Conservation (phyloP, 1,140 invertebrate species). For the Neelides sp. region DNA sequence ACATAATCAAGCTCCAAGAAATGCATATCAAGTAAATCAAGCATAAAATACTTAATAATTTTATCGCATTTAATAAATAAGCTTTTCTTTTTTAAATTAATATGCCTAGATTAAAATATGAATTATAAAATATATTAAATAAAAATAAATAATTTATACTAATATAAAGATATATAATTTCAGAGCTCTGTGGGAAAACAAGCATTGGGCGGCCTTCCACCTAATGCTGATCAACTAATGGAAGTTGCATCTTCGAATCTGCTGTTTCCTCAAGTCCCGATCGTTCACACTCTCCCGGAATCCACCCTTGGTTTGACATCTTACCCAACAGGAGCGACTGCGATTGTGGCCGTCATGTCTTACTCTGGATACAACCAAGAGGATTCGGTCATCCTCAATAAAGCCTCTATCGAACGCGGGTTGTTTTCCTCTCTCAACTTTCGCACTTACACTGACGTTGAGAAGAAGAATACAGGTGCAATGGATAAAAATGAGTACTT, state of each 20-base stretch:
- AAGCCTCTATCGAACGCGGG: conserved; percentile 92
- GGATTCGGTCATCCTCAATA: conserved; percentile 96
- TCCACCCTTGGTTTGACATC: no score
- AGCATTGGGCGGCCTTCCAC: no score
- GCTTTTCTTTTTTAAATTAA: no score
- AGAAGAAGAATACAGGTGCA: conserved; percentile 67
- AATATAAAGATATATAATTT: no score
- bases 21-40: conserved; percentile 70
- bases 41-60: background rate
- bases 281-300: no score
- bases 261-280: no score
- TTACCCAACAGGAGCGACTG: conserved; percentile 92
- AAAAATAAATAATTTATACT: no score
- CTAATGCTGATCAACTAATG: no score
- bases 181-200: no score
- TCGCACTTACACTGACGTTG: conserved; percentile 91
- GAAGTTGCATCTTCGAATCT: no score
- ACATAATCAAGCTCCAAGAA: conserved; percentile 97
- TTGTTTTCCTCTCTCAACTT: conserved; percentile 97
- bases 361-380: conserved; percentile 99
- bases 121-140: no score
- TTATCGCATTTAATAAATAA: background rate
- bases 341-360: conserved; percentile 93
- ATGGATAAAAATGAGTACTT: conserved; percentile 8
- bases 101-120: no score